Percentiles rank a stretch among this genome's conserved stretches.
phyloP scores from a whole-genome alignment of 2,888 invertebrate genomes.

The Yponomeuta evonymella region DNA sequence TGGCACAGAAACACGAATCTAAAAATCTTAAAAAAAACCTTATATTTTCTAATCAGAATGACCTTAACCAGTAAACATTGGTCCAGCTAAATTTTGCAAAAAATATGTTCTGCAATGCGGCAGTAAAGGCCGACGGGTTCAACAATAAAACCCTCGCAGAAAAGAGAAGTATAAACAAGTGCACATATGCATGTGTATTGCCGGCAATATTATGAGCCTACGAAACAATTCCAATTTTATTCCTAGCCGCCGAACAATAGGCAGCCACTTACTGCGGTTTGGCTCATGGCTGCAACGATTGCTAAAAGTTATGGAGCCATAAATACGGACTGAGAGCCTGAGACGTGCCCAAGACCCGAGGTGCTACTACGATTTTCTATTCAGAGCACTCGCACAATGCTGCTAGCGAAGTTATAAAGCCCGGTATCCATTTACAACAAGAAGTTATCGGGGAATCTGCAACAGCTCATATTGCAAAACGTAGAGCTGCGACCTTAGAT shows the following conservation, averaged over 20 bases:
- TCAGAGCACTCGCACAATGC: not conserved
- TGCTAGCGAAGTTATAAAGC: not conserved
- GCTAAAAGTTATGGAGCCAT: constrained; percentile 69
- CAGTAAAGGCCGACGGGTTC: constrained; percentile 36
- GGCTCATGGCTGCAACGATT: constrained; percentile 59
- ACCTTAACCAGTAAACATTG: not conserved
- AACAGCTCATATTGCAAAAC: not conserved
- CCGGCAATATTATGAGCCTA: constrained; percentile 27
- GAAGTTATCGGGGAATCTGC: not conserved
- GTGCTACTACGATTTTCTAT: constrained; percentile 8
- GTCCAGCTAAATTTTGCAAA: constrained; percentile 7
- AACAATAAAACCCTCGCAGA: constrained; percentile 16
- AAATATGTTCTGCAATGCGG: constrained; percentile 39
- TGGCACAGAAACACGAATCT: too few relatives aligned
- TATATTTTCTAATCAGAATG: not conserved
- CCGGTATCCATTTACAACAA: not conserved
- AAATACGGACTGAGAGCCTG: constrained; percentile 55
- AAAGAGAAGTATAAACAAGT: constrained; percentile 54
- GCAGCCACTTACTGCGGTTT: constrained; percentile 47
- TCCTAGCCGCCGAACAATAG: constrained; percentile 62
- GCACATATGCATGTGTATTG: constrained; percentile 37
- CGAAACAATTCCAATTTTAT: constrained; percentile 56
- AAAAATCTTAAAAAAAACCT: not conserved
- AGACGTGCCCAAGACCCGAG: constrained; percentile 64
- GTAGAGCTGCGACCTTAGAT: too few relatives aligned